Percentiles rank a stretch among this genome's conserved stretches.
phyloP scores from a whole-genome alignment of 2,888 invertebrate genomes.

The Leptinotarsa peninsularis region DNA sequence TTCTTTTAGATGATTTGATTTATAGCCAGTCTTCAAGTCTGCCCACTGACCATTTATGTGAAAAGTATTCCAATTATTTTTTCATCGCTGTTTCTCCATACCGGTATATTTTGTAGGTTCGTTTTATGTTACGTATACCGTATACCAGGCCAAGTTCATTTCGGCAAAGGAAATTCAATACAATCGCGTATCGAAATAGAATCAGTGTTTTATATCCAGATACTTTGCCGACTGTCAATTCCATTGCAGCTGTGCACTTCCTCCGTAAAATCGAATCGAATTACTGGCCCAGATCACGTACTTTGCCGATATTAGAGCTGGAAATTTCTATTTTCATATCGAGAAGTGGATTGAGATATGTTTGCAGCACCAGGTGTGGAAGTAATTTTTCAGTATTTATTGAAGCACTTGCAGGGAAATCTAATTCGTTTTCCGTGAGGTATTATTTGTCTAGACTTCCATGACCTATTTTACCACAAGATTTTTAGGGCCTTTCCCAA shows the following conservation, averaged over 20 bases:
- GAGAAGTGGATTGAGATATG: not conserved
- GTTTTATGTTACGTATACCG: no score
- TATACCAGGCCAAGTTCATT: not conserved
- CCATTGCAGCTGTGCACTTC: conserved; percentile 26
- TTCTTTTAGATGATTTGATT: no score
- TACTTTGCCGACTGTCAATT: conserved; percentile 20
- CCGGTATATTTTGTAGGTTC: no score
- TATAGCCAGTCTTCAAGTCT: no score
- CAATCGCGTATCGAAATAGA: conserved; percentile 25
- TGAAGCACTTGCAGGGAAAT: not conserved
- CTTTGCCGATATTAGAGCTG: not conserved
- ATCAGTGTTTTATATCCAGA: not conserved
- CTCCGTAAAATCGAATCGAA: conserved; percentile 21
- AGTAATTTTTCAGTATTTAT: not conserved
- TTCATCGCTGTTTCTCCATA: no score
- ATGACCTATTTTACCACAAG: no score
- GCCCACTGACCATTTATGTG: no score
- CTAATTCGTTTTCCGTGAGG: no score
- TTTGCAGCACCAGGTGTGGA: not conserved
- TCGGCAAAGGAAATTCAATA: conserved; percentile 21
- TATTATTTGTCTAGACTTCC: no score
- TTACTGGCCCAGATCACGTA: conserved; percentile 18
- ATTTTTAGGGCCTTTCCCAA: no score
- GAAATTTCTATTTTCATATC: conserved; percentile 6
- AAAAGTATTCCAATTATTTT: no score